Conservation (phyloP, 92 coral and sea anemone genomes). For the Heteractis magnifica region DNA sequence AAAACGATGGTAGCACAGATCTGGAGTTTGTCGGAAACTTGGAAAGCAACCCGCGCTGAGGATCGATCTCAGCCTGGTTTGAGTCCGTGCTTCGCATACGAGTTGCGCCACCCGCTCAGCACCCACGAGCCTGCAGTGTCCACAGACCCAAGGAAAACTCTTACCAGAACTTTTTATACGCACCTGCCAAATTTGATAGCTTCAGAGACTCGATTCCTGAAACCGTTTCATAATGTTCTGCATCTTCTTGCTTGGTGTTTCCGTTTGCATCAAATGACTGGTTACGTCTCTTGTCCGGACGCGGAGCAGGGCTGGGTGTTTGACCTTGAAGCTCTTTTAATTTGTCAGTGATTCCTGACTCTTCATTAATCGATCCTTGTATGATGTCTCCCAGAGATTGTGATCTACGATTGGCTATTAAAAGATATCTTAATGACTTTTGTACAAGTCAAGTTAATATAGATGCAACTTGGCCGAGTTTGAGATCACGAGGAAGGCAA, state of each 20-base stretch:
- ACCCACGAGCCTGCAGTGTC: too few relatives aligned
- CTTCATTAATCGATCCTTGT: neutral
- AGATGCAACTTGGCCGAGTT: too few relatives aligned
- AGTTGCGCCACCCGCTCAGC: too few relatives aligned
- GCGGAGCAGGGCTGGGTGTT: slow-evolving; percentile 9
- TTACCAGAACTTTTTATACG: neutral
- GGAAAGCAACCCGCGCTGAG: too few relatives aligned
- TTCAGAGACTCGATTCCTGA: slow-evolving; percentile 15
- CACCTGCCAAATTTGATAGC: slow-evolving; percentile 16
- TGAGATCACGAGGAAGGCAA: too few relatives aligned
- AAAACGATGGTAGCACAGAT: too few relatives aligned
- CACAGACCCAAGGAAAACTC: neutral
- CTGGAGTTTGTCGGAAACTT: too few relatives aligned
- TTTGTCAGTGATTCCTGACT: slow-evolving; percentile 2
- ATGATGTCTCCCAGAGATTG: slow-evolving; percentile 24
- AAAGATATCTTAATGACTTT: neutral
- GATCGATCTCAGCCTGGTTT: too few relatives aligned
- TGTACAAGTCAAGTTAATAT: neutral
- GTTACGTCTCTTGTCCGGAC: slow-evolving; percentile 12
- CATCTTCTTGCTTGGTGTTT: neutral
- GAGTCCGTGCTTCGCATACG: too few relatives aligned
- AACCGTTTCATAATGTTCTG: slow-evolving; percentile 3
- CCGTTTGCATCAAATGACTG: slow-evolving; percentile 20
- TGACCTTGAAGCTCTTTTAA: slow-evolving; percentile 10
- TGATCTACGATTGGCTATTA: slow-evolving; percentile 11